A percentile compares a stretch with the other conserved stretches of the same genome.
Evolutionary conservation across 2,888 invertebrate species (phyloP).

Genomic region (Hemaris fuciformis): DNA sequence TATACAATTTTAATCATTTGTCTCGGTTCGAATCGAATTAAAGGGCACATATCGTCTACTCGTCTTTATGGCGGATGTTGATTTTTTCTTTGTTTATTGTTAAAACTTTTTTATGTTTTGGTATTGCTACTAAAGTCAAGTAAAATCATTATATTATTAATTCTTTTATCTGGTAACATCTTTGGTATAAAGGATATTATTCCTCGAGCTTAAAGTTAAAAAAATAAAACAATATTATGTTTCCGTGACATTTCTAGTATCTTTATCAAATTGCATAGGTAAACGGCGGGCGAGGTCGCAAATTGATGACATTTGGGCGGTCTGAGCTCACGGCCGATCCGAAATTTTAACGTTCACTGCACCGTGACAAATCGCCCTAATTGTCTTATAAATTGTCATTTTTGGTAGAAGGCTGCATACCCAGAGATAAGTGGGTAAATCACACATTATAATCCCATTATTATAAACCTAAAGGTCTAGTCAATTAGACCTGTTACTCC

Average conservation of each 20-base stretch:
- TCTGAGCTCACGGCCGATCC: conserved; percentile 28
- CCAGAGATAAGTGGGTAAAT: not conserved
- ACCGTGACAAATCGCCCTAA: conserved; percentile 25
- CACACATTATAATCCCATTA: not conserved
- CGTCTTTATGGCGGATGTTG: no score
- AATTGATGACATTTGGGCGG: conserved; percentile 31
- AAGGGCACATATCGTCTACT: no score
- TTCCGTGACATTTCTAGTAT: conserved; percentile 16
- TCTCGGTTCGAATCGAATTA: no score
- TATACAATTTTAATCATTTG: no score
- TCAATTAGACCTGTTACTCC: no score
- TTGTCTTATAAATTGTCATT: not conserved
- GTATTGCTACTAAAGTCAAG: no score
- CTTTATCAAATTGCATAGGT: conserved; percentile 4
- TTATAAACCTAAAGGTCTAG: not conserved
- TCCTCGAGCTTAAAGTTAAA: not conserved
- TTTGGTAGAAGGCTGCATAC: not conserved
- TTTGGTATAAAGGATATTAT: not conserved
- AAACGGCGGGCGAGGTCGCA: conserved; percentile 17
- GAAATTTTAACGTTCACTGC: conserved; percentile 32
- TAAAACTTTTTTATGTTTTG: no score
- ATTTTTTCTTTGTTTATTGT: no score
- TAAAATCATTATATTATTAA: no score
- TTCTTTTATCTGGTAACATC: not conserved
- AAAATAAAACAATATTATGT: not conserved